Evolutionary conservation across 2,888 invertebrate species (phyloP).

Genomic region (Eurytoma adleriae): DNA sequence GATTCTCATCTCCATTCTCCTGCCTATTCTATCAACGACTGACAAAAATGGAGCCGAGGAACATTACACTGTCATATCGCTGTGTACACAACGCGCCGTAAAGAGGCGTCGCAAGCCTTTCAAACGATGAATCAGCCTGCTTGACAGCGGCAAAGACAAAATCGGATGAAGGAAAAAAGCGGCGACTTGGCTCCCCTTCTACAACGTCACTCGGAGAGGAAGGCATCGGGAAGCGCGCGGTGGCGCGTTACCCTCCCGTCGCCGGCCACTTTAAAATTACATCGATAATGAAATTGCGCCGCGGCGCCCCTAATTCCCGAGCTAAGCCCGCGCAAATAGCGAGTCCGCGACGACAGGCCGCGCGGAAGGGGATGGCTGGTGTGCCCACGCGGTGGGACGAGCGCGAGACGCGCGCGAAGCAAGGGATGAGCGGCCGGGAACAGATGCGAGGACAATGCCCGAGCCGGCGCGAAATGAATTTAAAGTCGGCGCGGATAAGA

Average conservation of each 20-base stretch:
- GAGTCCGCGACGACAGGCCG: conserved; percentile 25
- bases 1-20: too few species aligned
- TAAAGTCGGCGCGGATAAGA: conserved; percentile 66
- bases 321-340: conserved; percentile 64
- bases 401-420: conserved; percentile 3
- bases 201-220: conserved; percentile 58
- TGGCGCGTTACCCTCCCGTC: conserved; percentile 58
- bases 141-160: conserved; percentile 3
- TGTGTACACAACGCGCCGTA: background rate
- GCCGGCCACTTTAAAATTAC: conserved; percentile 76
- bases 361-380: conserved; percentile 50
- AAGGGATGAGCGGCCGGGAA: conserved; percentile 58
- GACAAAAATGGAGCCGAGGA: background rate
- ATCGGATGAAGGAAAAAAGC: background rate
- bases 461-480: conserved; percentile 73
- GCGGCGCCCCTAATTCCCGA: conserved; percentile 69
- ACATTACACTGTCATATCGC: background rate
- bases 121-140: conserved; percentile 20
- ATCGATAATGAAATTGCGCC: conserved; percentile 75
- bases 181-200: background rate
- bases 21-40: background rate
- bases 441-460: conserved; percentile 74
- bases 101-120: conserved; percentile 20
- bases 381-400: conserved; percentile 29
- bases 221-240: conserved; percentile 65